These are phyloP conservation scores for Acipenser ruthenus DNA, from an alignment of 2,797 vertebrate genomes.

Conservation along the genomic window DNA sequence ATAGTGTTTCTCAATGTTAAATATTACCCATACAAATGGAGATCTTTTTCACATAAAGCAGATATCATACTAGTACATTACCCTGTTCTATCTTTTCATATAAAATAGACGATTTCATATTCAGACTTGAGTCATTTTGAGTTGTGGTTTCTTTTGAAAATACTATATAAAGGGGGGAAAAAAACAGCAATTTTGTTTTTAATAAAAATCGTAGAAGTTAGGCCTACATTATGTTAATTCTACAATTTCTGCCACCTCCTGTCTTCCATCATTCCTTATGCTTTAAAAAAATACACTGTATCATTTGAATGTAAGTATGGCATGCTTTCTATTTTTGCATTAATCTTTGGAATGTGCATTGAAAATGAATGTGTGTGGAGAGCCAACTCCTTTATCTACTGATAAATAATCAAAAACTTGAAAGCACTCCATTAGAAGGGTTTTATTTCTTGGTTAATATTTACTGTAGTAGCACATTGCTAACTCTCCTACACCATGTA, in stretches of 20 bases:
- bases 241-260: background rate
- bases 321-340: conserved; percentile 13
- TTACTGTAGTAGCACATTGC: background rate
- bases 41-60: too few relatives aligned
- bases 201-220: too few relatives aligned
- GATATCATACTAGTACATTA: too few relatives aligned
- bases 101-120: too few relatives aligned
- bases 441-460: conserved; percentile 17
- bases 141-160: too few relatives aligned
- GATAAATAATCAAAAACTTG: conserved; percentile 23
- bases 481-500: background rate
- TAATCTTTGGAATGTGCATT: conserved; percentile 12
- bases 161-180: too few relatives aligned
- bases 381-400: conserved; percentile 47
- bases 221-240: too few relatives aligned
- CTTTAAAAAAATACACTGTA: background rate
- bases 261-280: background rate
- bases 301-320: conserved; percentile 7
- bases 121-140: too few relatives aligned
- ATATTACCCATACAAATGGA: too few relatives aligned
- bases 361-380: conserved; percentile 55
- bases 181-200: too few relatives aligned
- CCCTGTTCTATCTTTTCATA: too few relatives aligned
- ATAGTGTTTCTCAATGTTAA: too few relatives aligned
- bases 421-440: conserved; percentile 3